Conservation (phyloP, 2,113 vertebrate genomes). For the Cyprinodon tularosa region DNA sequence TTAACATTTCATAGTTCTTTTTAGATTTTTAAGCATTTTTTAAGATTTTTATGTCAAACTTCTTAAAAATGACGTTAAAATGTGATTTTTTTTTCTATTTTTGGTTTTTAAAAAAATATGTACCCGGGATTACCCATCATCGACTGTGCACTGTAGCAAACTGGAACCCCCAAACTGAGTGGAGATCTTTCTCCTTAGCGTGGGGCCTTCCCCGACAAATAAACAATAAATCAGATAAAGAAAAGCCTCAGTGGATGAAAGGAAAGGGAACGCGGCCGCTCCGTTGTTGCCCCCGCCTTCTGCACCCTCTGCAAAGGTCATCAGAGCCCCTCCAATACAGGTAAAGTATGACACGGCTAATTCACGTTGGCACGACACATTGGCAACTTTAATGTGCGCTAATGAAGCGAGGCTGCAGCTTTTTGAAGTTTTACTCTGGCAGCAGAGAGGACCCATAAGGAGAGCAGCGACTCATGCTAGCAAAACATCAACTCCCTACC, state of each 20-base stretch:
- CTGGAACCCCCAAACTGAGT: conserved; percentile 69
- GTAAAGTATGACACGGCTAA: conserved; percentile 60
- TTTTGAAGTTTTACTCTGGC: conserved; percentile 61
- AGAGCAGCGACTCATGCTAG: conserved; percentile 64
- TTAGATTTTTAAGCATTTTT: conserved; percentile 75
- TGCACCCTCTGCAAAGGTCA: conserved; percentile 59
- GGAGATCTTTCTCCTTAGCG: conserved; percentile 63
- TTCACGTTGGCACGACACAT: conserved; percentile 70
- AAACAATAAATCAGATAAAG: conserved; percentile 37
- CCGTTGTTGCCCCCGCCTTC: conserved; percentile 60
- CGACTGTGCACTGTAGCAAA: conserved; percentile 79
- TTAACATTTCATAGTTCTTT: conserved; percentile 73
- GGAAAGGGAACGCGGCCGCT: conserved; percentile 66
- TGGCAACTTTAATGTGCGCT: conserved; percentile 56
- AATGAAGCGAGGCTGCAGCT: conserved; percentile 60
- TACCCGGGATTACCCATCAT: conserved; percentile 81
- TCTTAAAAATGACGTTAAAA: conserved; percentile 81
- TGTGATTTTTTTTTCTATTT: conserved; percentile 81
- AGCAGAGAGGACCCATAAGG: conserved; percentile 63
- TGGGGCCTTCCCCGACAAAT: conserved; percentile 64
- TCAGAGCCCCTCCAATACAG: conserved; percentile 64
- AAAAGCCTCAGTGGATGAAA: conserved; percentile 57
- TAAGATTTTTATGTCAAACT: conserved; percentile 77
- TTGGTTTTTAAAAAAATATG: conserved; percentile 85
- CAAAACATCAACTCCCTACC: conserved; percentile 70